Evolutionary conservation across 1,140 invertebrate species (phyloP), one percentile per base, ranked within the genome.

Genomic region (Leguminivora glycinivorella): DNA sequence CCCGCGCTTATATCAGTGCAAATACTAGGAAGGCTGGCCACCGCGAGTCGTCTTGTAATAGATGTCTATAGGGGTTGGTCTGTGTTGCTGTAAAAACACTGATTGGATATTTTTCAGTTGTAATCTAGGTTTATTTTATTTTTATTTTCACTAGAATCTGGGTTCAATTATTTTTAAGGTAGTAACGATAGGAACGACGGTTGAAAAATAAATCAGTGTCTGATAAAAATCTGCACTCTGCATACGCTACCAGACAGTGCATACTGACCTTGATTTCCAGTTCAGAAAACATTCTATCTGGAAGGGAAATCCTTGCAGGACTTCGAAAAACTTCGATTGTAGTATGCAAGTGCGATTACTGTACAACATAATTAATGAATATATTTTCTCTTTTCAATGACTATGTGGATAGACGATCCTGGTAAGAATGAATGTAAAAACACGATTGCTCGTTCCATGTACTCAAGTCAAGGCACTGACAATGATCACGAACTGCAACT

Each of bases 311-410:
- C 14, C 6, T 19, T 52, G 19, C 17, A 1, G 7, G 19, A 52
- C 47, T 22, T 52, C 47, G 47, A 52, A 52, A 3, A 22, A 22
- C 47, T 22, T 52, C 47, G 19, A 52, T 17, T 22, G 19, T 10
- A 19, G 47, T 9, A 2, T 22, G 47, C 47, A 52, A 52, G 17
- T 52, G 47, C 17, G 47, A 22, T 22, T 2, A 17, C 47, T 52
- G 47, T 52, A 63, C 12, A 56, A 69, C 75, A 79, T 67, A 69
- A 76, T 82, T 88, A 82, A 83, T 79, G 43, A 67, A 73, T 83
- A 76, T 86, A 80, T 84, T 87, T 87, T 89, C 77, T 85, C 76
- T 88, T 89, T 87, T 83, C 84, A 85, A 83, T 83, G 84, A 84
- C 84, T 79, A 84, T 84, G 72, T 85, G 87, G 84, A 84, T 85